Conservation (phyloP, 2,888 invertebrate species). For the Scaptomyza caliginosa region DNA sequence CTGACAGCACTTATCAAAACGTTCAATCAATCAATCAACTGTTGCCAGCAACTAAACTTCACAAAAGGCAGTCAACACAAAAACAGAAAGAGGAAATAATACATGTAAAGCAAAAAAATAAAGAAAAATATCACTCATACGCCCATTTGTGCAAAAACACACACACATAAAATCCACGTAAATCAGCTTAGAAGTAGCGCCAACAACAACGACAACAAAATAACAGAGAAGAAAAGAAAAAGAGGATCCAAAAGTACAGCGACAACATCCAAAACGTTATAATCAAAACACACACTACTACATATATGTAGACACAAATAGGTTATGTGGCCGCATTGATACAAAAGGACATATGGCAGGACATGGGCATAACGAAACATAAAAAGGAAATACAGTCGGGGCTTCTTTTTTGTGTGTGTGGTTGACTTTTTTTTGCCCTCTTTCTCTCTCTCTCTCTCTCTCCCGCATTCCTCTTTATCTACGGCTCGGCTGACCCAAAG, state of each 20-base stretch:
- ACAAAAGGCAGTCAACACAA: constrained; percentile 46
- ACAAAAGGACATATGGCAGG: constrained; percentile 73
- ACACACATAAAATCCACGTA: constrained; percentile 52
- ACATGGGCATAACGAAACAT: constrained; percentile 44
- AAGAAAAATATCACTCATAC: constrained; percentile 66
- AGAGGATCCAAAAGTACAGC: constrained; percentile 42
- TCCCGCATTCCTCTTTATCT: background rate
- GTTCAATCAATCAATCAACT: constrained; percentile 77
- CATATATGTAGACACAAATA: constrained; percentile 11
- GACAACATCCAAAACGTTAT: constrained; percentile 43
- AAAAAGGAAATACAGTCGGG: constrained; percentile 38
- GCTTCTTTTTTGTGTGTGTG: constrained; percentile 17
- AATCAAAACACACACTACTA: constrained; percentile 51
- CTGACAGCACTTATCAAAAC: constrained; percentile 74
- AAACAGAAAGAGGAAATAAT: constrained; percentile 1
- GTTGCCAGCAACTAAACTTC: constrained; percentile 70
- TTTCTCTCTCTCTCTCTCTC: background rate
- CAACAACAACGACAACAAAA: constrained; percentile 12
- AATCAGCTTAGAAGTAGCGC: constrained; percentile 57
- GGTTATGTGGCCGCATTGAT: constrained; percentile 48
- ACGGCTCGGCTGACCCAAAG: constrained; percentile 60
- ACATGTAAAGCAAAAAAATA: constrained; percentile 12
- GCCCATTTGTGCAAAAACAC: constrained; percentile 48
- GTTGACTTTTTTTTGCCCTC: background rate
- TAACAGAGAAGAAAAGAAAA: background rate